Base-by-base conservation (phyloP, 2,797 vertebrate species). In the Smutsia gigantea region DNA sequence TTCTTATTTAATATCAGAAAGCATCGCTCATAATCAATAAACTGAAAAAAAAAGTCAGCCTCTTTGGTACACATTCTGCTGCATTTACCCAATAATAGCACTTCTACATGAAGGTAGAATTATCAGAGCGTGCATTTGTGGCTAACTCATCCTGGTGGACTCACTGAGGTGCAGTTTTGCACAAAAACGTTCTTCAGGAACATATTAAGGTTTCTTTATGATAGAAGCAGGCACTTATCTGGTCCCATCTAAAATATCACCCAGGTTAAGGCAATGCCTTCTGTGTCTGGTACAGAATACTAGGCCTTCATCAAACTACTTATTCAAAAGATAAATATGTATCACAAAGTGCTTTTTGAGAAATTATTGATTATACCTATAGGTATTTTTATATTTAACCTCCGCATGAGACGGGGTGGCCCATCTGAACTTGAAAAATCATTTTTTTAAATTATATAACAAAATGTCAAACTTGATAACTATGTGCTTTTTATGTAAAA, bases 181-280 rank as follows among this genome's bases (percentile, higher is more conserved):
- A 86, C 11, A 37, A 9, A 95, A 88, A 42, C 57, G 31, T 96
- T 78, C 83, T 93, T 86, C 21, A 83, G 83, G 42, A 91, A 71
- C 7, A n/a, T 42, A 63, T 57, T 55, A 87, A 72, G 49, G 10
- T 81, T 94, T 96, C 78, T 88, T 89, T 82, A 96, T 74, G 55
- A 87, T 3, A 88, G 39, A 94, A 8, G 27, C 2, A 93, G 27
- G 25, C 51, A 86, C 72, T 86, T 94, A 83, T 5, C 81, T 95
- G 42, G 12, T 57, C 4, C 53, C 9, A 72, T 19, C 42, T 77
- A 82, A 82, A 64, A 55, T 57, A 61, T 18, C 34, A 69, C 59
- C 49, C 21, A 84, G 18, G 8, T 14, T 95, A 72, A 87, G 29
- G 63, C 31, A 69, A 84, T 71, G 2, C 6, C 39, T 55, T 66